Conservation (phyloP, 2,797 vertebrate genomes). For the Sebastes trivittatus region DNA sequence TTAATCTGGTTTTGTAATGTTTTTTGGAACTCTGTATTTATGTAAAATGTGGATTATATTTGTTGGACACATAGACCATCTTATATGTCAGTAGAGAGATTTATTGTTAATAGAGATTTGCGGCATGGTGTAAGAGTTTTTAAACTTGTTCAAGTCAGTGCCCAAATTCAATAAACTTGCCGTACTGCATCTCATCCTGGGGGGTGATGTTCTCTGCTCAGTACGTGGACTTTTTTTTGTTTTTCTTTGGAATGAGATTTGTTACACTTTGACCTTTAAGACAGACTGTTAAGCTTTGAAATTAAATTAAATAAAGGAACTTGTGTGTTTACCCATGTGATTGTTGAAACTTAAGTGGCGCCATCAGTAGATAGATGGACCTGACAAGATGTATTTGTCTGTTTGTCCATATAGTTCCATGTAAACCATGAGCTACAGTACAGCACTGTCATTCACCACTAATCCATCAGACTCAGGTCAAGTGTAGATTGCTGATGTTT, state of each 20-base stretch:
- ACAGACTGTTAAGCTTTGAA: slow-evolving; percentile 3
- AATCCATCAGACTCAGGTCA: slow-evolving; percentile 40
- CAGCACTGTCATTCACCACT: not conserved
- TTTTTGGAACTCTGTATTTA: not conserved
- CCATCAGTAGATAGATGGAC: slow-evolving; percentile 35
- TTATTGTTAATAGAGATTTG: not conserved
- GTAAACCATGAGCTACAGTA: not conserved
- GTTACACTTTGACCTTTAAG: slow-evolving; percentile 1
- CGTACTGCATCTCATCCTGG: not conserved
- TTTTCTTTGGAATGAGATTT: slow-evolving; percentile 15
- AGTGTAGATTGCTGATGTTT: not conserved
- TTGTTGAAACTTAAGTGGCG: slow-evolving; percentile 14
- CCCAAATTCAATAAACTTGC: not conserved
- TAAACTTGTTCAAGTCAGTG: not conserved
- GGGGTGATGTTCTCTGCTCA: not conserved
- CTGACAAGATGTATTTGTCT: slow-evolving; percentile 28
- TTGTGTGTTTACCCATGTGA: slow-evolving; percentile 31
- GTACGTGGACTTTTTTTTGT: not conserved
- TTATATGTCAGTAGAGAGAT: not conserved
- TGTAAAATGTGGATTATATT: not conserved
- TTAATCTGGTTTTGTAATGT: slow-evolving; percentile 14
- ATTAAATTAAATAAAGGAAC: slow-evolving; percentile 2
- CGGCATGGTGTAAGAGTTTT: not conserved
- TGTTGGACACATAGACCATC: not conserved
- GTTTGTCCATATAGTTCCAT: slow-evolving; percentile 19